phyloP scores from a whole-genome alignment of 2,888 invertebrate species.

The Trissolcus japonicus region DNA sequence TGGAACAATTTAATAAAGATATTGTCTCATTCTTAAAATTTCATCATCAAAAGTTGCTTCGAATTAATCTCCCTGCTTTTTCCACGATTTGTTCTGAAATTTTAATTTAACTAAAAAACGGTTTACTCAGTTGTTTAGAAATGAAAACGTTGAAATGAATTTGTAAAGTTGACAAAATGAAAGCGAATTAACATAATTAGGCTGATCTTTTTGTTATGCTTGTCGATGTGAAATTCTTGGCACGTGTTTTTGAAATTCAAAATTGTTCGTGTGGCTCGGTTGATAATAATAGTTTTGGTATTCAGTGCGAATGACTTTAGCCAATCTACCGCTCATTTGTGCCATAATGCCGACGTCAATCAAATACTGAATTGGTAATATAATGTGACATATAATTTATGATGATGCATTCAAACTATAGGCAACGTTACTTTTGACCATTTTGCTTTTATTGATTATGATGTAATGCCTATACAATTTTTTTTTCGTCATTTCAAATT shows the following conservation, averaged over 20 bases:
- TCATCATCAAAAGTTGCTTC: too few species aligned
- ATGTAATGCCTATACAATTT: too few species aligned
- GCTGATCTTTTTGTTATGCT: background rate
- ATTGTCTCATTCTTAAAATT: too few species aligned
- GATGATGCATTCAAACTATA: conserved; percentile 13
- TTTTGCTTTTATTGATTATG: conserved; percentile 1
- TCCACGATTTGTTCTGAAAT: too few species aligned
- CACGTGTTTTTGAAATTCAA: conserved; percentile 11
- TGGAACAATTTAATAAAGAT: too few species aligned
- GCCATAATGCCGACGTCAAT: conserved; percentile 19
- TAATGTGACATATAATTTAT: conserved; percentile 11
- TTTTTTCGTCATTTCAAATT: too few species aligned
- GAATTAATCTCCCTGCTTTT: too few species aligned
- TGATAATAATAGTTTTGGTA: conserved; percentile 25
- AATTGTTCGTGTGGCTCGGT: conserved; percentile 4
- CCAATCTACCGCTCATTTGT: conserved; percentile 23
- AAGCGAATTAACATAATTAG: too few species aligned
- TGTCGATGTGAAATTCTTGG: conserved; percentile 6
- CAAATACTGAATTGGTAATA: conserved; percentile 32
- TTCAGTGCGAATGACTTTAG: conserved; percentile 18
- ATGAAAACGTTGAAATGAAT: too few species aligned
- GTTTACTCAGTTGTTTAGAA: too few species aligned
- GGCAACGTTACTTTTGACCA: background rate
- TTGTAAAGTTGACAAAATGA: too few species aligned
- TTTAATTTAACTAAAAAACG: too few species aligned